Evolutionary conservation across 1,140 invertebrate genomes (phyloP).

Genomic region (Drosophila dunni): DNA sequence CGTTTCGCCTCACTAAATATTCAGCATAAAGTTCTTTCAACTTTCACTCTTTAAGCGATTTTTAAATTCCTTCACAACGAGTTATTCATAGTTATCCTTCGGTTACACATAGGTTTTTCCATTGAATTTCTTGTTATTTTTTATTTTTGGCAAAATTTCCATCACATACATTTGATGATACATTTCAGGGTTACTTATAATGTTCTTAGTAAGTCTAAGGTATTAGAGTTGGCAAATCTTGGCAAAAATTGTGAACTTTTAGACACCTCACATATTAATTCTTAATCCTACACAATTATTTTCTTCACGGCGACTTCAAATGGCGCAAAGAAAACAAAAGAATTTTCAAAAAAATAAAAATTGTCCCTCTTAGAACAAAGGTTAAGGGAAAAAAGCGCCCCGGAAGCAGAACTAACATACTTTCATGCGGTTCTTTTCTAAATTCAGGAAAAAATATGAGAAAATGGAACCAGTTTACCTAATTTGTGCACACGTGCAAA

Average conservation of each 20-base stretch:
- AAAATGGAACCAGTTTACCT: constrained; percentile 70
- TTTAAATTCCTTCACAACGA: constrained; percentile 76
- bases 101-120: constrained; percentile 46
- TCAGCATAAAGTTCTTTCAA: constrained; percentile 32
- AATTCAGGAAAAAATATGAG: constrained; percentile 55
- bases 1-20: constrained; percentile 44
- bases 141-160: constrained; percentile 39
- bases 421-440: constrained; percentile 46
- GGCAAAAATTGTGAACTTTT: constrained; percentile 17
- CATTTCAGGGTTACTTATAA: constrained; percentile 36
- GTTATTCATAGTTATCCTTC: constrained; percentile 56
- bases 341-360: constrained; percentile 76
- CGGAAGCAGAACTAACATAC: constrained; percentile 47
- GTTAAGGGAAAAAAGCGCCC: constrained; percentile 53
- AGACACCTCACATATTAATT: constrained; percentile 30
- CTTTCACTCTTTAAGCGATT: constrained; percentile 65
- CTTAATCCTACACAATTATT: constrained; percentile 55
- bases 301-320: constrained; percentile 44
- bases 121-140: constrained; percentile 42
- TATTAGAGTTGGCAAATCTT: not conserved
- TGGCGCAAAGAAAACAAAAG: constrained; percentile 55
- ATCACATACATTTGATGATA: constrained; percentile 46
- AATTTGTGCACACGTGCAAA: constrained; percentile 81
- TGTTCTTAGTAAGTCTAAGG: constrained; percentile 33
- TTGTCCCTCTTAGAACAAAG: constrained; percentile 62